phyloP scores from a whole-genome alignment of 2,888 invertebrate species.

The Heliconius erato region DNA sequence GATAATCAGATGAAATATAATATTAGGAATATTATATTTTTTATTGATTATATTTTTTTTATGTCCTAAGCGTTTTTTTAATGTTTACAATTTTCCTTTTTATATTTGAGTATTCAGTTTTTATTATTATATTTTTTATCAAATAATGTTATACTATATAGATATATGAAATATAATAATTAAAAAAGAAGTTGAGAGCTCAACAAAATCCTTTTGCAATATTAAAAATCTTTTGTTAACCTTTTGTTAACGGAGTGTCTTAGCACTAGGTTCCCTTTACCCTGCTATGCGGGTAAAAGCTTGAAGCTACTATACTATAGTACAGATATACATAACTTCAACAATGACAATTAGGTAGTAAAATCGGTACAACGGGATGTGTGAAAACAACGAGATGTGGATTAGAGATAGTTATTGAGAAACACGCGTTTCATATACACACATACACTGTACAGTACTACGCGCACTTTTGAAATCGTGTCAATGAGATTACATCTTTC shows the following conservation, averaged over 20 bases:
- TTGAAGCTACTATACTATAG: not conserved
- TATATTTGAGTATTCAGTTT: no score
- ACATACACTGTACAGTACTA: not conserved
- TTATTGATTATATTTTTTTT: not conserved
- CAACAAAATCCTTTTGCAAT: no score
- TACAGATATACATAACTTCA: not conserved
- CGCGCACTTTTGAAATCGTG: slow-evolving; percentile 44
- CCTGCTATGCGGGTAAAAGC: no score
- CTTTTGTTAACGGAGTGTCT: not conserved
- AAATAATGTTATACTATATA: no score
- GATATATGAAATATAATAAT: no score
- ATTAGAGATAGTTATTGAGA: slow-evolving; percentile 47
- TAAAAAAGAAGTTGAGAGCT: no score
- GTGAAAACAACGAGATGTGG: slow-evolving; percentile 47
- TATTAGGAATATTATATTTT: not conserved
- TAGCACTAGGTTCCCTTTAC: not conserved
- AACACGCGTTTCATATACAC: slow-evolving; percentile 36
- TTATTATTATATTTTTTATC: no score
- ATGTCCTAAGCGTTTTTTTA: not conserved
- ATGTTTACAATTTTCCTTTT: not conserved
- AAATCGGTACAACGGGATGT: not conserved
- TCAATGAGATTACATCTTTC: slow-evolving; percentile 42
- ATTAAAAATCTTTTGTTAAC: no score
- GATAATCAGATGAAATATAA: slow-evolving; percentile 19
- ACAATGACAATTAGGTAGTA: slow-evolving; percentile 1